Base-by-base conservation (phyloP, 92 coral and sea anemone species). In the Epizoanthus stellaris region DNA sequence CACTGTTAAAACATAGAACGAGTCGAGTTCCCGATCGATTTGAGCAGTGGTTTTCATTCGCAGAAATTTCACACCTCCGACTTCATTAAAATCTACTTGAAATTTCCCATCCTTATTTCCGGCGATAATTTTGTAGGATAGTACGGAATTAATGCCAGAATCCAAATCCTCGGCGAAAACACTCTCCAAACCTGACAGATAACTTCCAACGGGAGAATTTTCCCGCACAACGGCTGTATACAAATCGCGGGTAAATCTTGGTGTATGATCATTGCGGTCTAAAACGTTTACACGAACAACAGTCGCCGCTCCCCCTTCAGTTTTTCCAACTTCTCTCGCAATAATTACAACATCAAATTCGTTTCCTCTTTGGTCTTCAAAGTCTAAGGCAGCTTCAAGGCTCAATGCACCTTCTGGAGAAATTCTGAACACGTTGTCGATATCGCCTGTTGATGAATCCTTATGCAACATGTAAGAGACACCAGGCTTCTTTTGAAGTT, bases 21-120 rank as follows among this genome's bases (percentile, higher is more conserved):
- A 77, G 6, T 91, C 87, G 67, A 90, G 90, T 69, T 97, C 99
- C 60, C 99, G 88, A 79, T 97, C 98, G 39, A 97, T 91, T 40
- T 77, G 66, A 16, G 86, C 95, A 53, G 88, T 88, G 7, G 97
- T 97, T 85, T 88, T 93, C 8, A 97, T 87, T 45, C 88, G 91
- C 83, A 97, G 86, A 81, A 97, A 94, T 82, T 91, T 92, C 69
- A 92, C 84, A 76, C 98, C 98, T 68, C 87, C 89, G 36, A 92
- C 66, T 52, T 87, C 92, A 61, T 91, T 85, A 70, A 88, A 60
- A 43, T 91, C 94, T 17, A 95, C 96, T 77, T 85, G 94, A 82
- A 97, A 97, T 81, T 89, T 79, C 34, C 94, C 97, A 70, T 89
- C 98, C 74, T 91, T 92, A 75, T 97, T 94, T 84, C 98, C 97